A percentile compares a stretch with the other conserved stretches of the same genome.
Conservation (phyloP, 2,797 vertebrate genomes). For the Graptemys geographica region DNA sequence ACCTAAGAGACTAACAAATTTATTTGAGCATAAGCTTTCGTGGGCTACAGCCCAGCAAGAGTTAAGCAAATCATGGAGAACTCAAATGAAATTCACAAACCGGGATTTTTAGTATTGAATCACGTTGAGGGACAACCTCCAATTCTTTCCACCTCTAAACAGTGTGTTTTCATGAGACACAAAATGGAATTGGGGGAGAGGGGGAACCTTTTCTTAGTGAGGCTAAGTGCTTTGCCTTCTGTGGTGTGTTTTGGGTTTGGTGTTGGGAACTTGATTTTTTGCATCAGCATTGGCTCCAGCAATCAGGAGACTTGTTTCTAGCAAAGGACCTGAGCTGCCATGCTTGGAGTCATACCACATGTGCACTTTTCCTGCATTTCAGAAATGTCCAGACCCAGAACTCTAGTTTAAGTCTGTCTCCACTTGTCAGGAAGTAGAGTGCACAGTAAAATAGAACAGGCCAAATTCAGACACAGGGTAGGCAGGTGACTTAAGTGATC, state of each 20-base stretch:
- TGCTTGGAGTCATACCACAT: neutral
- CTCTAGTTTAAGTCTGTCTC: neutral
- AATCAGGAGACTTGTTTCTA: neutral
- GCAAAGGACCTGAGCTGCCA: neutral
- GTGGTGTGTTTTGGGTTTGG: neutral
- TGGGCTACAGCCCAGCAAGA: neutral
- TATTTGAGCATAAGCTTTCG: too few species aligned
- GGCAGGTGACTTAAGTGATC: neutral
- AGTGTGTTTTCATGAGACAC: neutral
- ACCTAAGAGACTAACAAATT: too few species aligned
- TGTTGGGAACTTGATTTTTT: neutral
- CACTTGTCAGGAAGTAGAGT: neutral
- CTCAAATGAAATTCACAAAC: neutral
- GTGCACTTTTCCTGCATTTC: neutral
- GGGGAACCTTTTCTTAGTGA: neutral
- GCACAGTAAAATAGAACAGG: neutral
- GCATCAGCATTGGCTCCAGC: neutral
- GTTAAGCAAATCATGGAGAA: neutral
- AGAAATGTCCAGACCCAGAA: neutral
- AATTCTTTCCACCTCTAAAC: neutral
- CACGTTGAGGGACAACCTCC: neutral
- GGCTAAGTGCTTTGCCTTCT: neutral
- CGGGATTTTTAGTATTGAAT: neutral
- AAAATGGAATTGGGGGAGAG: neutral
- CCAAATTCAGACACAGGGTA: neutral